Percentiles rank a stretch among this genome's conserved stretches.
phyloP scores from a whole-genome alignment of 53 echinoderm and acorn worm species.

The Hippasteria phrygiana region DNA sequence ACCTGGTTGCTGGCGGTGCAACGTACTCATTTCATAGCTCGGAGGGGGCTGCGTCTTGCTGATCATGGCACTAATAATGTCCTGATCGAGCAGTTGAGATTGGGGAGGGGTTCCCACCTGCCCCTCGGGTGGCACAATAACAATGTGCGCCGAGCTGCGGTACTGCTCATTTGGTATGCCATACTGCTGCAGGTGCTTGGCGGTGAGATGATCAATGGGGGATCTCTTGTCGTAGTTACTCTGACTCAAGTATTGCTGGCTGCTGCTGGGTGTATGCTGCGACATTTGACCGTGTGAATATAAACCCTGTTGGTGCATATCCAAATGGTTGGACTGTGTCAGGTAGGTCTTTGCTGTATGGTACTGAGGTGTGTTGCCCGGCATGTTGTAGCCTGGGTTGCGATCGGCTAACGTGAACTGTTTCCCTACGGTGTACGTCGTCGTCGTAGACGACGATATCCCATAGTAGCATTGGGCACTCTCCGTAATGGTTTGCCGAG shows the following conservation, averaged over 20 bases:
- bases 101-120: slow-evolving; percentile 62
- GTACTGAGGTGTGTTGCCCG: slow-evolving; percentile 23
- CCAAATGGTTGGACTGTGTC: slow-evolving; percentile 32
- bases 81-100: slow-evolving; percentile 56
- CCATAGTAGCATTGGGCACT: slow-evolving; percentile 73
- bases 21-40: slow-evolving; percentile 89
- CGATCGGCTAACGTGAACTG: slow-evolving; percentile 46
- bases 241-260: slow-evolving; percentile 18
- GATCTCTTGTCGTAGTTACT: slow-evolving; percentile 60
- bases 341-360: slow-evolving; percentile 39
- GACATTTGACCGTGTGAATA: slow-evolving; percentile 10
- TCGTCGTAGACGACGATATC: slow-evolving; percentile 72
- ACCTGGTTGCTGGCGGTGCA: slow-evolving; percentile 72
- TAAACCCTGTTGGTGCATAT: slow-evolving; percentile 41
- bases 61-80: slow-evolving; percentile 82
- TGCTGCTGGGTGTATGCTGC: slow-evolving; percentile 19
- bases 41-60: slow-evolving; percentile 93
- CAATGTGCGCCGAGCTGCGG: slow-evolving; percentile 76
- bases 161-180: slow-evolving; percentile 61
- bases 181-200: slow-evolving; percentile 37
- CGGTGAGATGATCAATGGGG: slow-evolving; percentile 56
- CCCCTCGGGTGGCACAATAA: slow-evolving; percentile 69
- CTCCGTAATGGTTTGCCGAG: slow-evolving; percentile 73
- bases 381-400: slow-evolving; percentile 28
- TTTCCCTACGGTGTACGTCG: slow-evolving; percentile 69